Conservation (phyloP, 2,888 invertebrate genomes). For the Nezara viridula region DNA sequence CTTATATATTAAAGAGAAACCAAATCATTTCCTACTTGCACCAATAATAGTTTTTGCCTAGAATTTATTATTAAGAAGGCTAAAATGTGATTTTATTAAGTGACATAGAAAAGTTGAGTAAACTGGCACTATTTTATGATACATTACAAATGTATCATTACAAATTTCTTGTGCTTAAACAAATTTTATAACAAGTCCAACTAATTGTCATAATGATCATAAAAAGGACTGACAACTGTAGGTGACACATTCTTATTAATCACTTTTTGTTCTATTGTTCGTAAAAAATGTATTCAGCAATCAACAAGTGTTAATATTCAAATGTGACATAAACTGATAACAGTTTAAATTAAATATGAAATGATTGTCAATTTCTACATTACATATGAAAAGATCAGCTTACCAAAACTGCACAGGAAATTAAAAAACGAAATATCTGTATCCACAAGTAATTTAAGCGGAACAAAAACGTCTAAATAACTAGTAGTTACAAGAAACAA, state of each 20-base stretch:
- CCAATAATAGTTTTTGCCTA: background rate
- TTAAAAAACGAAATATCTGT: constrained; percentile 48
- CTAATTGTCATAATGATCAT: background rate
- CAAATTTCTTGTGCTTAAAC: background rate
- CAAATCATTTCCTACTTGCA: background rate
- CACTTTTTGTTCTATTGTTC: background rate
- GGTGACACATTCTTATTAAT: background rate
- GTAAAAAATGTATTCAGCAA: background rate
- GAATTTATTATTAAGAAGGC: background rate
- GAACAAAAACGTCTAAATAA: constrained; percentile 39
- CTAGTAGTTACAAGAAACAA: constrained; percentile 42
- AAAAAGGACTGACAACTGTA: background rate
- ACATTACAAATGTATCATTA: background rate
- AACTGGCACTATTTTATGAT: background rate
- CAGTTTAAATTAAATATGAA: constrained; percentile 2
- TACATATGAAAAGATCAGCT: background rate
- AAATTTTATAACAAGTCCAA: background rate
- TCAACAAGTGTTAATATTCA: constrained; percentile 46
- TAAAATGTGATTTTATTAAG: background rate
- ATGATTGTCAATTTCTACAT: background rate
- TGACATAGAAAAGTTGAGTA: background rate
- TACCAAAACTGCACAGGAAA: constrained; percentile 3
- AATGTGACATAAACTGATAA: constrained; percentile 20
- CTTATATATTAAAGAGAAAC: background rate
- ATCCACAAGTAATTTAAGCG: constrained; percentile 46